Conservation (phyloP, 2,797 vertebrate species). For the Caiman crocodilus region DNA sequence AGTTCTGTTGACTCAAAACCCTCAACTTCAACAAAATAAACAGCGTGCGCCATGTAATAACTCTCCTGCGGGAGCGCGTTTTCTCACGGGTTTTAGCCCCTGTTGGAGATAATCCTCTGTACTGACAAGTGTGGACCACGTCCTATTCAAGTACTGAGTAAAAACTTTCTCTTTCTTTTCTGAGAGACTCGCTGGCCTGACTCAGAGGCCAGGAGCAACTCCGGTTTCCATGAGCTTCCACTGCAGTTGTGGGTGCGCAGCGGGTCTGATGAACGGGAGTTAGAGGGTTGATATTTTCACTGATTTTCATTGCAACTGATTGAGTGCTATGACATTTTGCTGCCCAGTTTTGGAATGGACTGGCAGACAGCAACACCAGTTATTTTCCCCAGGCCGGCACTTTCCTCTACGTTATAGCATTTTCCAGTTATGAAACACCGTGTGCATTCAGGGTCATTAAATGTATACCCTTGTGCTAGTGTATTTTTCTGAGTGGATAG, state of each 20-base stretch:
- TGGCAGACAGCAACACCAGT: background rate
- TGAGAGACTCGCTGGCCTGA: background rate
- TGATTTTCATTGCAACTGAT: background rate
- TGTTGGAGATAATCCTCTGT: background rate
- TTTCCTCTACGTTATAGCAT: background rate
- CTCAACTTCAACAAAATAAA: background rate
- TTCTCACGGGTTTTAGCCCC: background rate
- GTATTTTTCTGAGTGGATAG: background rate
- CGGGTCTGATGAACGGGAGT: background rate
- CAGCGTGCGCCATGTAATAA: background rate
- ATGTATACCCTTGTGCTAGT: background rate
- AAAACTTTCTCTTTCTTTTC: background rate
- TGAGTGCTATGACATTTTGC: background rate
- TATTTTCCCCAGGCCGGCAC: background rate
- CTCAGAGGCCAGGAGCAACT: background rate
- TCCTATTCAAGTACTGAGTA: too few relatives aligned
- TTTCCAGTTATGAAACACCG: background rate
- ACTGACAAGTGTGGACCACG: background rate
- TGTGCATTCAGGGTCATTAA: background rate
- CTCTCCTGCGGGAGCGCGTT: background rate
- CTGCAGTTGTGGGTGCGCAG: background rate
- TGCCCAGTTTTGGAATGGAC: accelerated
- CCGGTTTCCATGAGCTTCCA: background rate
- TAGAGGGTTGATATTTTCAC: background rate
- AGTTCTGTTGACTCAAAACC: background rate